Base-by-base conservation (phyloP, 2,888 invertebrate species). In the Spodoptera exigua region DNA sequence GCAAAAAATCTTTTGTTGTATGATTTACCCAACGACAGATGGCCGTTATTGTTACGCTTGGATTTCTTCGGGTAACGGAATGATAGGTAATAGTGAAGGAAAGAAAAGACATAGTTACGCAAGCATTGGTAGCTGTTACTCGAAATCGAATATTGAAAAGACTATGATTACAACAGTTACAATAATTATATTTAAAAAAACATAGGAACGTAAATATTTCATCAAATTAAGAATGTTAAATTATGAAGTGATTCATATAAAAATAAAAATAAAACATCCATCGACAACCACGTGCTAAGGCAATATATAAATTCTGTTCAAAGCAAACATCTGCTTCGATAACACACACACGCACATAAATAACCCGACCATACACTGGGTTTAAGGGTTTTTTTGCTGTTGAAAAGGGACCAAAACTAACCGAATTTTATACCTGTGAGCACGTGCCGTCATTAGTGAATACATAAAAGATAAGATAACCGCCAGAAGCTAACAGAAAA, bases 11-110 rank as follows among this genome's bases (percentile, higher is more conserved):
- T 81, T 80, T 85, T 84, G 78, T 85, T 78, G 62, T 77, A 70
- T 77, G 75, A 76, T 81, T 79, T 81, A 68, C 79, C 77, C 78
- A 74, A 67, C 72, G 81, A 80, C 85, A 87, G 87, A 86, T 86
- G 86, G 79, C 69, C 70, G 70, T 74, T 74, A 78, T 76, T 75
- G 78, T 80, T 78, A 77, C 74, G 76, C 65, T 79, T 74, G 59
- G 67, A 52, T 73, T 77, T 76, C 68, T 77, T 77, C 52, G 37
- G 70, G 67, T 70, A 78, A 74, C 78, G 76, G 80, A 72, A 65
- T 70, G 56, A 53, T 65, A 74, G 62, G 64, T 60, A 62, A 43
- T 48, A 55, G 45, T 53, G 43, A 61, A n/a, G 32, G 17, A 63
- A 51, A 60, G 36, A 58, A 51, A 43, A 39, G 48, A 48, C 45